phyloP scores from a whole-genome alignment of 2,113 vertebrate species.

The Proterorhinus semilunaris region DNA sequence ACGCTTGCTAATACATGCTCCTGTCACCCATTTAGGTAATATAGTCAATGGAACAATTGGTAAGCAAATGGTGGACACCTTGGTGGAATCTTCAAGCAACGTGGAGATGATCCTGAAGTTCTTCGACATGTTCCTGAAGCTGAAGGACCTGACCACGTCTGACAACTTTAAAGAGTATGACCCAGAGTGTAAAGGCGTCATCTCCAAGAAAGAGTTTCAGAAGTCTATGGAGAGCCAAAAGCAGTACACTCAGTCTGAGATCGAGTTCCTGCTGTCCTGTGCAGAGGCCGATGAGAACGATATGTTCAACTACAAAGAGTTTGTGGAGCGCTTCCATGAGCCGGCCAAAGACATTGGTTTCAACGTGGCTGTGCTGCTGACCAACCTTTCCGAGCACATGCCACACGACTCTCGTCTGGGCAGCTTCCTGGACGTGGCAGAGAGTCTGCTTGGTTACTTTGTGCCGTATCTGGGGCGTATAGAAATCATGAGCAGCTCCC shows the following conservation, averaged over 20 bases:
- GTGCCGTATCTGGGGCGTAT: slow-evolving; percentile 95
- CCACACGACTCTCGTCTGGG: slow-evolving; percentile 90
- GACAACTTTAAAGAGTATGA: slow-evolving; percentile 95
- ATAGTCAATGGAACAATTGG: slow-evolving; percentile 98
- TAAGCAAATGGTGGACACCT: slow-evolving; percentile 98
- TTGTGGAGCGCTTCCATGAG: slow-evolving; percentile 95
- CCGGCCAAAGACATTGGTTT: slow-evolving; percentile 98
- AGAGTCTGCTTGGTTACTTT: slow-evolving; percentile 93
- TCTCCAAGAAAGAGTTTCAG: slow-evolving; percentile 98
- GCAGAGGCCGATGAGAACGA: slow-evolving; percentile 94
- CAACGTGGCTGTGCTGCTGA: slow-evolving; percentile 92
- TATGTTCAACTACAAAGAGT: slow-evolving; percentile 95
- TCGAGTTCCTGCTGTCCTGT: slow-evolving; percentile 93
- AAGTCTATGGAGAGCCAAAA: slow-evolving; percentile 98
- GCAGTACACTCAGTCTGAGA: slow-evolving; percentile 92
- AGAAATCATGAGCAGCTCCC: slow-evolving; percentile 95
- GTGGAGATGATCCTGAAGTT: slow-evolving; percentile 99
- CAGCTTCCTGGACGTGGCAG: slow-evolving; percentile 89
- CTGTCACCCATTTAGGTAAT: slow-evolving; percentile 78
- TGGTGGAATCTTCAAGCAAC: slow-evolving; percentile 95
- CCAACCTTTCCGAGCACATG: slow-evolving; percentile 97
- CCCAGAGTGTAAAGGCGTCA: slow-evolving; percentile 90
- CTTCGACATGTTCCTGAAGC: slow-evolving; percentile 98
- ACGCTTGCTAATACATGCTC: background rate
- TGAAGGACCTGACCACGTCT: slow-evolving; percentile 95